These are phyloP conservation scores for Amphipyra berbera DNA, from an alignment of 2,888 invertebrate genomes.

Conservation along the genomic window DNA sequence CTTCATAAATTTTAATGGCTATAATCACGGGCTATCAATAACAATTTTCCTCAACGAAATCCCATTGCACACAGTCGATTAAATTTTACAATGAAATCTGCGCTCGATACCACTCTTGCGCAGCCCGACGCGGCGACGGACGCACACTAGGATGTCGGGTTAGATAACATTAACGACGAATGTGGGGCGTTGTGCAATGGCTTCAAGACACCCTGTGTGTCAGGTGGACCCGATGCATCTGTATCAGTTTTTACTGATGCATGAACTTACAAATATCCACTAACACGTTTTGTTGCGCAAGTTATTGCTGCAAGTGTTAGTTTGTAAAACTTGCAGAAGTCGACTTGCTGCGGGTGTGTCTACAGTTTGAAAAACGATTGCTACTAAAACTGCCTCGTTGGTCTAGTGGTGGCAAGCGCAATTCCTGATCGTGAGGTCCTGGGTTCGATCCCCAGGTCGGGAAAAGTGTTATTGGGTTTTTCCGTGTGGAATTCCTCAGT, in stretches of 20 bases:
- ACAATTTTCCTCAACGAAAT: constrained; percentile 39
- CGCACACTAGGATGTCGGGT: constrained; percentile 66
- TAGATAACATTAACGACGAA: constrained; percentile 59
- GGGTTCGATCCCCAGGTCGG: no score
- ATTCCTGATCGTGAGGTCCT: no score
- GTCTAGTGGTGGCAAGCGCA: no score
- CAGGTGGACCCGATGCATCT: constrained; percentile 1
- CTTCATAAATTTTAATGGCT: constrained; percentile 3
- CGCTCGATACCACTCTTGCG: constrained; percentile 52
- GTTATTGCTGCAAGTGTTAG: no score
- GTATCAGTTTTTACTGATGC: not conserved
- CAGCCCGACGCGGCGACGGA: constrained; percentile 60
- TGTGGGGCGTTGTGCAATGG: constrained; percentile 49
- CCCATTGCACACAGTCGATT: constrained; percentile 25
- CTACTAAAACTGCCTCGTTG: no score
- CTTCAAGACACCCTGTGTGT: constrained; percentile 9
- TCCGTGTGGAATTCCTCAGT: no score
- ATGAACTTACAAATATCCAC: no score
- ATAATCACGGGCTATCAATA: constrained; percentile 19
- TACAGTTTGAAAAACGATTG: no score
- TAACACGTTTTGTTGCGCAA: no score
- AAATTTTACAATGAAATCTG: constrained; percentile 43
- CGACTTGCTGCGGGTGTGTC: no score
- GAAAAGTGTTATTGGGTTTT: no score
- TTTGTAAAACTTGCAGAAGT: no score